Evolutionary conservation across 2,888 invertebrate genomes (phyloP), one percentile per base, ranked within the genome.

Genomic region (Tipula helvola): DNA sequence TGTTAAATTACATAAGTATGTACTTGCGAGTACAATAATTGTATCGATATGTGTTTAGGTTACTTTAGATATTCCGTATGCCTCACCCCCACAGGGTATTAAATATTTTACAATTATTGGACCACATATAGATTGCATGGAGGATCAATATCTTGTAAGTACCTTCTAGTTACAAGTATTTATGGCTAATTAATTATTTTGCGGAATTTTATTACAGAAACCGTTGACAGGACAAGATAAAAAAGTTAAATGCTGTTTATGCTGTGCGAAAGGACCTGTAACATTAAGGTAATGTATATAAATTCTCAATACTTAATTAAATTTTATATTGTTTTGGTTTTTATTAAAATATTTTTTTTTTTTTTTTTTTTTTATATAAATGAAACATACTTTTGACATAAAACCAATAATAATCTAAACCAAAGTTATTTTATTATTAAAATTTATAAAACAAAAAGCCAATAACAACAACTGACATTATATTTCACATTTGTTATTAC

Each of bases 41-140:
- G 8, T 86, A 42, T 42, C 5, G 16, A 44, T 12, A 86, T 86
- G 44, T 86, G 8, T 86, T 42, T 86, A 86, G 86, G 86, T 86
- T 47, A 86, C 86, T 39, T 47, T 86, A 86, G 86, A 86, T 36
- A 86, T 86, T 86, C 86, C 86, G 36, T 86, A 86, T 47, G 86
- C 86, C 47, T 86, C 86, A 47, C 86, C 86, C 36, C 86, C 86
- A 47, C 86, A 86, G 86, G 86, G 86, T 36, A 86, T 86, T 52
- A 86, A 86, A 86, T 86, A 86, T 86, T 86, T 86, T 47, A 86
- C 86, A 86, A 86, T 86, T 52, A 86, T 86, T 52, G 86, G 86
- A 36, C 86, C 86, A 86, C 86, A 86, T 52, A 86, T 86, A 52
- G 86, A 86, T 52, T 86, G 86, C 16, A 86, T 86, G 86, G 86